Base-by-base conservation (phyloP, 2,797 vertebrate species). In the Argyrosomus regius region DNA sequence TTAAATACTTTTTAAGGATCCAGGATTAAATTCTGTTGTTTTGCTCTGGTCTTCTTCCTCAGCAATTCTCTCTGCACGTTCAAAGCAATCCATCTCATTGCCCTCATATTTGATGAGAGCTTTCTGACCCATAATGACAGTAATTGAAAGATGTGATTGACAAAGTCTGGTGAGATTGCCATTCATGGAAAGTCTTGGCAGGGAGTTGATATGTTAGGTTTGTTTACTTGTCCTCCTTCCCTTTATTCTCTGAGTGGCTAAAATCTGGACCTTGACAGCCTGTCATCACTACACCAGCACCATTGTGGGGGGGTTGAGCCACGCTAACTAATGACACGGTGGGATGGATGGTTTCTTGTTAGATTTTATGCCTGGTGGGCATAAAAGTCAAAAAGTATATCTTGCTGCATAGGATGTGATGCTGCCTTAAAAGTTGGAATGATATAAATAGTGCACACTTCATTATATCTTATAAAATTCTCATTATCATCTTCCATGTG, bases 261-360 rank as follows among this genome's bases (percentile, higher is more conserved):
- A 76, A 80, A 68, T 64, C 45, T 66, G n/a, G 45, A 41, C 35
- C 49, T 58, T 86, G 70, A 83, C 76, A 77, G 64, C 39, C 75
- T 85, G 87, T 88, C 83, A 87, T 53, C 50, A 35, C 22, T 26
- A 24, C 16, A 39, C 10, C 0, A 7, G 16, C 16, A 64, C 45
- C 72, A 61, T 70, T 45, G 49, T 17, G 20, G 35, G 17, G 77
- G 56, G 14, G 22, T 60, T 68, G 46, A 80, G 58, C 31, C 43
- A 62, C 62, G 58, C 16, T 73, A 73, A 72, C 54, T 80, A 49
- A 57, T 75, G 78, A 81, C 70, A 79, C 9, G n/a, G 48, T 35
- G 35, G 8, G n/a, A 65, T 52, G 16, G 54, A 64, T 43, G 31
- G 10, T 35, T 75, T 78, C 17, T 54, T 60, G 69, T 61, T 66